Conservation (phyloP, 1,140 invertebrate genomes). For the Caenorhabditis briggsae region DNA sequence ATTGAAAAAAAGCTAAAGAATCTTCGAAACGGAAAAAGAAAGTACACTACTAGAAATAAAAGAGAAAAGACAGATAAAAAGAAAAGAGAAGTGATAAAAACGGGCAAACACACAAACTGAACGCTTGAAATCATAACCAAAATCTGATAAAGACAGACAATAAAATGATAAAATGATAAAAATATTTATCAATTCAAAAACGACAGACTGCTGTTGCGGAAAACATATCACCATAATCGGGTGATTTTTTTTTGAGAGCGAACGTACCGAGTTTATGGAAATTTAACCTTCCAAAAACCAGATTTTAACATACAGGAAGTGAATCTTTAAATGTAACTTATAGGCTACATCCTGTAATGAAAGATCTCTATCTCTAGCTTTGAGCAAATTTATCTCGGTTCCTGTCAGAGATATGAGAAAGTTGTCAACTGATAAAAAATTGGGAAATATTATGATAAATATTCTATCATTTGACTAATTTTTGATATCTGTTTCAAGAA, state of each 20-base stretch:
- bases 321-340: too few relatives aligned
- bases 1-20: too few relatives aligned
- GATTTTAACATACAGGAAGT: too few relatives aligned
- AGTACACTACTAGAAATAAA: neutral
- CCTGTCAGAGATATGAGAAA: too few relatives aligned
- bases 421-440: too few relatives aligned
- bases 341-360: too few relatives aligned
- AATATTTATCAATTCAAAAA: constrained; percentile 23
- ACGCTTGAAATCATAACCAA: neutral
- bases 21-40: neutral
- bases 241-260: constrained; percentile 5
- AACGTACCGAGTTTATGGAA: neutral
- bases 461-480: too few relatives aligned
- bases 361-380: too few relatives aligned
- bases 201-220: neutral
- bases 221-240: constrained; percentile 42
- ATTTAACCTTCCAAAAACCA: constrained; percentile 1
- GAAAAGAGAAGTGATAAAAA: neutral
- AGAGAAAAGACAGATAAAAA: neutral
- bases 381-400: too few relatives aligned
- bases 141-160: neutral
- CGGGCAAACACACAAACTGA: neutral
- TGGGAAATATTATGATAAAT: too few relatives aligned
- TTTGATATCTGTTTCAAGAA: too few relatives aligned
- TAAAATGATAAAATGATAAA: constrained; percentile 10